These are phyloP conservation scores for Nemurella pictetii DNA, from an alignment of 2,888 invertebrate genomes.

Conservation along the genomic window DNA sequence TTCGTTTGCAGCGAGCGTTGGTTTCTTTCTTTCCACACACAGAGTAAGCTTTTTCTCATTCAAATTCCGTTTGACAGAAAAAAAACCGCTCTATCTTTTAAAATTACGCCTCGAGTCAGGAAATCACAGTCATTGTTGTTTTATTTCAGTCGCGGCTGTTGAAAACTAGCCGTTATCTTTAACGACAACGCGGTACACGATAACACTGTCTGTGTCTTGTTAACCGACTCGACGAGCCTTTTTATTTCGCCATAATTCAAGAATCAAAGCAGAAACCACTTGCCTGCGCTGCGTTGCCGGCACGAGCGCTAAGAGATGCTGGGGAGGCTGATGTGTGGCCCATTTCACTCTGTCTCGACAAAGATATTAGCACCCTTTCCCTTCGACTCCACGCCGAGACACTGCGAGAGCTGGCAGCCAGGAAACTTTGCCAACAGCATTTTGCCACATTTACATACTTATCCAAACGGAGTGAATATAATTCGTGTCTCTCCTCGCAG, in stretches of 20 bases:
- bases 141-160: not conserved
- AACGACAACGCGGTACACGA: not conserved
- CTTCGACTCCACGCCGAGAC: not conserved
- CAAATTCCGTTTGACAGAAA: not conserved
- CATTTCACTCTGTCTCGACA: not conserved
- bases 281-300: not conserved
- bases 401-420: too few relatives aligned
- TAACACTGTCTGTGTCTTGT: not conserved
- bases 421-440: not conserved
- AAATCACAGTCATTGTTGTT: not conserved
- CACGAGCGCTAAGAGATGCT: too few relatives aligned
- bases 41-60: not conserved
- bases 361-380: not conserved
- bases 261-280: not conserved
- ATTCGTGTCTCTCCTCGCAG: not conserved
- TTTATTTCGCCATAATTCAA: not conserved
- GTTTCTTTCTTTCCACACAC: not conserved
- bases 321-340: not conserved
- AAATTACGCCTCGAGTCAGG: too few relatives aligned
- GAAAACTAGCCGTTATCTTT: not conserved
- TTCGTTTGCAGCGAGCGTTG: not conserved
- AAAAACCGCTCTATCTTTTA: not conserved
- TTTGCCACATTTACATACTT: slow-evolving; percentile 7
- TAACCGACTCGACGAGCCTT: not conserved
- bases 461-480: not conserved